Evolutionary conservation across 2,888 invertebrate species (phyloP), one percentile per base, ranked within the genome.

Genomic region (Pachymerium ferrugineum): DNA sequence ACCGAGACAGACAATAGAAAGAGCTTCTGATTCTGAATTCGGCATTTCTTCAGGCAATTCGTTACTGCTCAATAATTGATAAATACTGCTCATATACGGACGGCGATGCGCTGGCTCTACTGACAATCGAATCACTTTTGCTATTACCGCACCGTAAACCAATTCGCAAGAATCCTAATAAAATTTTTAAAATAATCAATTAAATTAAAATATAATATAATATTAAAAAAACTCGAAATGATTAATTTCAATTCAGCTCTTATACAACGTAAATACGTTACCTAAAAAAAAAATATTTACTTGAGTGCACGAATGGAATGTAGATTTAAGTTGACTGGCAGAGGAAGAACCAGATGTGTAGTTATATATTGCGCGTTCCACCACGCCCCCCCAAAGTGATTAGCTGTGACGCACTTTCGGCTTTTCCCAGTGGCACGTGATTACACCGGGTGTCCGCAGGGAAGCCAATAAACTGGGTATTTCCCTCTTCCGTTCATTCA

Each of bases 51-150:
- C 12, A 6, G 73, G 73, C 35, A 74, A 14, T 29, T 62, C 16
- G 19, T 75, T 62, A 3, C 30, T 72, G 1, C 22, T 30, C 0
- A 75, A 69, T 3, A 74, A 31, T 14, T 75, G 62, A n/a, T 31
- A 42, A 47, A 75, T 74, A 12, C 33, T 35, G 12, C 74, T 74
- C 75, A 75, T 75, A 29, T 68, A 35, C 8, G 75, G 75, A 35
- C 75, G 69, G 25, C 74, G 29, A 14, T 75, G 74, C 5, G 31
- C 75, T 12, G 71, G 33, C 12, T 74, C 74, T 25, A 75, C 69
- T 14, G 75, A 62, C 14, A 33, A 42, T 6, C 72, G 31, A 22
- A 75, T 68, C 0, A 75, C 74, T 42, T 54, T 31, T 3, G 54
- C n/a, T 25, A 75, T 19, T 5, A 70, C 35, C 22, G 14, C 25